A percentile compares a stretch with the other conserved stretches of the same genome.
Conservation (phyloP, 2,113 vertebrate genomes). For the Cavia porcellus region DNA sequence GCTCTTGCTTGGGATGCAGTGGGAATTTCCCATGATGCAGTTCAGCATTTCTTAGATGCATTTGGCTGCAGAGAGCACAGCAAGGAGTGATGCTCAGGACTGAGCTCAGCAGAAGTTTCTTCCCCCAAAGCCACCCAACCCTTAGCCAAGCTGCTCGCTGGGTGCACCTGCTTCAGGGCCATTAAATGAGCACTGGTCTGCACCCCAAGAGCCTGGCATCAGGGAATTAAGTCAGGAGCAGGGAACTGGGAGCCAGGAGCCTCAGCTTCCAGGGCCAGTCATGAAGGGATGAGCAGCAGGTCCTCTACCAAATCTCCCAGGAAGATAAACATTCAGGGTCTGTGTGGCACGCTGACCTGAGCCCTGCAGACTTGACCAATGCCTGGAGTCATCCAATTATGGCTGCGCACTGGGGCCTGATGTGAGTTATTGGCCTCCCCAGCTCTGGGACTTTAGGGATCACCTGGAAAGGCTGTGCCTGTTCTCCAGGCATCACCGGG, state of each 20-base stretch:
- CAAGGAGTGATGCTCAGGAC: fast-evolving
- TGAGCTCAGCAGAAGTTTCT: fast-evolving
- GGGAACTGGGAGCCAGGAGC: fast-evolving
- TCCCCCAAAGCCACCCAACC: neutral
- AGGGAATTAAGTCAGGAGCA: neutral
- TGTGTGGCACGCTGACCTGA: fast-evolving
- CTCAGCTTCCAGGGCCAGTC: neutral
- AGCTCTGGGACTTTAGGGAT: neutral
- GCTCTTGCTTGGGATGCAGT: fast-evolving
- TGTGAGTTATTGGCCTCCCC: neutral
- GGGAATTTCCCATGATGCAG: neutral
- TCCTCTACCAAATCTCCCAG: neutral
- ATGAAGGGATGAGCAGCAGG: neutral
- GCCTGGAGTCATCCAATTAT: neutral
- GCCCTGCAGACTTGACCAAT: neutral
- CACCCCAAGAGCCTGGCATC: fast-evolving
- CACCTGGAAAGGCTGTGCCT: too few relatives aligned
- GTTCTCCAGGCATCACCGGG: neutral
- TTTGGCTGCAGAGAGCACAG: neutral
- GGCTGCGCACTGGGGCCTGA: neutral
- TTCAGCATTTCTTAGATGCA: neutral
- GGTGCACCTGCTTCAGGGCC: neutral
- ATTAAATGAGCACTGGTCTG: fast-evolving
- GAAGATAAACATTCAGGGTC: neutral
- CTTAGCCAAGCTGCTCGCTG: neutral